A percentile compares a stretch with the other conserved stretches of the same genome.
Evolutionary conservation across 1,140 invertebrate genomes (phyloP).

Genomic region (Pollicipes pollicipes): DNA sequence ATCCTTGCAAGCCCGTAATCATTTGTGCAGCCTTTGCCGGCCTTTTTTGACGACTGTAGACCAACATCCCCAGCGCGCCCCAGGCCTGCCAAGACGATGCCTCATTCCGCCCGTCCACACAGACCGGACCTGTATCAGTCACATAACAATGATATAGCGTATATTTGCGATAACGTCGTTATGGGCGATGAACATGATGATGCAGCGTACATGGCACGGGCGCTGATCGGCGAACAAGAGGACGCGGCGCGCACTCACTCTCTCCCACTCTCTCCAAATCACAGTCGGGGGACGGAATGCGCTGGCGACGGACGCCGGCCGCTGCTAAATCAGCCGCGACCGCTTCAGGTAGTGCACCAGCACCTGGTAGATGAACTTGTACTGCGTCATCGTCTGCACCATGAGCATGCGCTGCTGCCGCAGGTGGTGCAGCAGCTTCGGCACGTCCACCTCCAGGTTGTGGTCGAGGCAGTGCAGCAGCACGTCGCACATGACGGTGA

Average conservation of each 20-base stretch:
- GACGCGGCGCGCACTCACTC: neutral
- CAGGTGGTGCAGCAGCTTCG: conserved; percentile 49
- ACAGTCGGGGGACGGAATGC: neutral
- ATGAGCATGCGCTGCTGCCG: conserved; percentile 66
- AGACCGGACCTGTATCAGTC: too few relatives aligned
- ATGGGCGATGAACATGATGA: neutral
- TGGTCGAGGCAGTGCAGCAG: conserved; percentile 68
- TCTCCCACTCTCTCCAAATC: neutral
- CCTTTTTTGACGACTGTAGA: too few relatives aligned
- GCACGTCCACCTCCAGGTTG: conserved; percentile 48
- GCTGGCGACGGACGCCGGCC: too few relatives aligned
- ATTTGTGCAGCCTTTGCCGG: too few relatives aligned
- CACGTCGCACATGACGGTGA: conserved; percentile 57
- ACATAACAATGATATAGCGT: too few relatives aligned
- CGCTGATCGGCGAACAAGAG: neutral
- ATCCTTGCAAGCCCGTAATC: too few relatives aligned
- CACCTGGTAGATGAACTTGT: conserved; percentile 69
- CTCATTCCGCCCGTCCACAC: too few relatives aligned
- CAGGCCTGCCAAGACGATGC: too few relatives aligned
- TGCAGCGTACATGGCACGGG: neutral
- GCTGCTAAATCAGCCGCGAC: conserved; percentile 53
- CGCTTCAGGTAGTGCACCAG: conserved; percentile 68
- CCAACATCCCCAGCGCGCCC: too few relatives aligned
- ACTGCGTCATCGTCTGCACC: conserved; percentile 70
- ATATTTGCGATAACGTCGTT: too few relatives aligned